Evolutionary conservation across 1,140 invertebrate species (phyloP).

Genomic region (Triops longicaudatus): DNA sequence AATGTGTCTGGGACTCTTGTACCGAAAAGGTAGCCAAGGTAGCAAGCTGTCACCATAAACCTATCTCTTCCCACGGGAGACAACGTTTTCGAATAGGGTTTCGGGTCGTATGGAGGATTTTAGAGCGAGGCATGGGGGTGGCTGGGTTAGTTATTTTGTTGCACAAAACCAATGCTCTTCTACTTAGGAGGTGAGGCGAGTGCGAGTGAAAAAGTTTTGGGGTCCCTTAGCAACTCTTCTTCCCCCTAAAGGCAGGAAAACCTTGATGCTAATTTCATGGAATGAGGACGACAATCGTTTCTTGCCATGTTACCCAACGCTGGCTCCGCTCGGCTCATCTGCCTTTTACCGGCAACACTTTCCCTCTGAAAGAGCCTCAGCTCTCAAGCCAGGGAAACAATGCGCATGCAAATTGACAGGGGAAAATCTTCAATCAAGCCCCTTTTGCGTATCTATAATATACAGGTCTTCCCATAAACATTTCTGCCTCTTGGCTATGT

Average conservation of each 20-base stretch:
- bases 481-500: not conserved
- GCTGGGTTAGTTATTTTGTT: not conserved
- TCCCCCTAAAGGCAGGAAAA: not conserved
- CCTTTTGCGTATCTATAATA: not conserved
- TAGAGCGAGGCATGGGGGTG: not conserved
- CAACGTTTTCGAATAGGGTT: not conserved
- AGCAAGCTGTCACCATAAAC: constrained; percentile 7
- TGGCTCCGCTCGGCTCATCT: not conserved
- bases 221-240: constrained; percentile 9
- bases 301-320: not conserved
- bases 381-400: not conserved
- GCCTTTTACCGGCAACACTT: not conserved
- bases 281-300: constrained; percentile 7
- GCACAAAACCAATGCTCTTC: not conserved
- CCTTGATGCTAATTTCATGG: constrained; percentile 15
- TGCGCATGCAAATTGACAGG: not conserved
- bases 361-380: not conserved
- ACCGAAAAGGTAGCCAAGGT: constrained; percentile 11
- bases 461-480: not conserved
- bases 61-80: not conserved
- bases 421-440: not conserved
- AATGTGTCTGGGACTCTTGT: not conserved
- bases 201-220: not conserved
- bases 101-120: not conserved
- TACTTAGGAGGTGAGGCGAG: too few species aligned